Percentiles rank a stretch among this genome's conserved stretches.
These are phyloP conservation scores for Agrilus biguttatus DNA, from an alignment of 2,888 invertebrate genomes.

Conservation along the genomic window DNA sequence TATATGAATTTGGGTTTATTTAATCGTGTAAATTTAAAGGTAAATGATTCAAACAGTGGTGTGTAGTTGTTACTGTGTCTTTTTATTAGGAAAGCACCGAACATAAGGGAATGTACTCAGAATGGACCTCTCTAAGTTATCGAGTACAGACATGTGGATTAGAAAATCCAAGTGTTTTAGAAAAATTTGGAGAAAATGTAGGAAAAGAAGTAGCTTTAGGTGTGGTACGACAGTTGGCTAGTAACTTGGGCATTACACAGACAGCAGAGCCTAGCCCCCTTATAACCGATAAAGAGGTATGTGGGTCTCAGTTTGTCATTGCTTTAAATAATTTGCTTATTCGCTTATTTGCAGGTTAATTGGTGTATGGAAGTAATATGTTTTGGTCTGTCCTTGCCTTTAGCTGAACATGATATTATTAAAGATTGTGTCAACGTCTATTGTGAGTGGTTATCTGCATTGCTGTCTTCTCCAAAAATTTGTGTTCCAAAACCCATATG, in stretches of 20 bases:
- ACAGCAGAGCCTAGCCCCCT: constrained; percentile 74
- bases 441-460: constrained; percentile 89
- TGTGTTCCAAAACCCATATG: constrained; percentile 80
- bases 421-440: constrained; percentile 94
- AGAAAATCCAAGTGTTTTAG: constrained; percentile 58
- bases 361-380: constrained; percentile 82
- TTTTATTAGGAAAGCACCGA: constrained; percentile 39
- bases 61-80: not conserved
- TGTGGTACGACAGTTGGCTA: constrained; percentile 63
- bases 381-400: constrained; percentile 78
- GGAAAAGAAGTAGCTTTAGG: constrained; percentile 71
- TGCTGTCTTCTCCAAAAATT: constrained; percentile 69
- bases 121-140: constrained; percentile 63
- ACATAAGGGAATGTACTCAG: constrained; percentile 66
- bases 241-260: constrained; percentile 56
- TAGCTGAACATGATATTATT: constrained; percentile 85
- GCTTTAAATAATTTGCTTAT: not conserved
- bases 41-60: constrained; percentile 22
- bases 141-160: constrained; percentile 48
- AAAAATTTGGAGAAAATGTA: constrained; percentile 55
- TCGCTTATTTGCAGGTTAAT: constrained; percentile 47
- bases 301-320: not conserved
- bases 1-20: constrained; percentile 68
- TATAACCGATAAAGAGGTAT: constrained; percentile 71
- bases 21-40: constrained; percentile 67